Conservation (phyloP, 2,888 invertebrate species). For the Melangyna quadrimaculata region DNA sequence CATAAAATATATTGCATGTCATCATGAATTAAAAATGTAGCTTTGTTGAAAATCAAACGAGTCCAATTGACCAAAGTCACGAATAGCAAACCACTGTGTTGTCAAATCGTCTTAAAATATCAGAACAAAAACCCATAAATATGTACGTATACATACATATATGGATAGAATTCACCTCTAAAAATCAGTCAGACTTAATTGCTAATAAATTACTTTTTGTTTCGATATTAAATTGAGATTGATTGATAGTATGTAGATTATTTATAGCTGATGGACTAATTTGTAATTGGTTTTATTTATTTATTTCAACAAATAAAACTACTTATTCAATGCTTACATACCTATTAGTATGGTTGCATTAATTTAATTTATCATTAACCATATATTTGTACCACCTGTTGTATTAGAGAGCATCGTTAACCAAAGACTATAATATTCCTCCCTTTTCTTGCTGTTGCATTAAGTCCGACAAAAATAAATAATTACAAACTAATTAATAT, state of each 20-base stretch:
- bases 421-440: neutral
- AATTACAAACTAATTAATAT: conserved; percentile 54
- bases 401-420: neutral
- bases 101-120: neutral
- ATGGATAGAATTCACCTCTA: neutral
- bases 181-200: neutral
- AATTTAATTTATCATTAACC: conserved; percentile 4
- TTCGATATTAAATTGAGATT: neutral
- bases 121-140: neutral
- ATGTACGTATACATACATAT: no score
- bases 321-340: neutral
- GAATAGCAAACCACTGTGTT: neutral
- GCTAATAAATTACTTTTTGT: neutral
- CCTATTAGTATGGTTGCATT: neutral
- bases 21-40: neutral
- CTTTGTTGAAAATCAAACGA: neutral
- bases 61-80: neutral
- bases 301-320: neutral
- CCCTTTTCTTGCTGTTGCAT: neutral
- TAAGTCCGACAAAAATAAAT: neutral
- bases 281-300: neutral
- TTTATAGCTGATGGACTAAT: neutral
- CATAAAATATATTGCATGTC: neutral
- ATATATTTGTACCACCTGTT: neutral
- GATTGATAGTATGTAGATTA: neutral